Conservation (phyloP, 2,888 invertebrate species). For the Drosophila eohydei region DNA sequence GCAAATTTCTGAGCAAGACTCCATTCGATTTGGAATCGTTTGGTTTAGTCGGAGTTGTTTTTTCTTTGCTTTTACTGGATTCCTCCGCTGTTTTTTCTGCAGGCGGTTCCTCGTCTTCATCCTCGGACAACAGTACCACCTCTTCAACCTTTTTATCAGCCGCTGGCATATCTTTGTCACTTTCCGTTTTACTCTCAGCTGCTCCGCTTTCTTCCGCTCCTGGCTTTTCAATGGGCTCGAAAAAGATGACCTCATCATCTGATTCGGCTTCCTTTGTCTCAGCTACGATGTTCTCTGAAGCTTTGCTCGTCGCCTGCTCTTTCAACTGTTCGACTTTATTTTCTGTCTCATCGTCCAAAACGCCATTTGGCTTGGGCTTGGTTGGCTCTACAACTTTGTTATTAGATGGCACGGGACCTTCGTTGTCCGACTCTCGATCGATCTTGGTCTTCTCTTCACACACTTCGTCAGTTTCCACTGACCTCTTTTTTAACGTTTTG, state of each 20-base stretch:
- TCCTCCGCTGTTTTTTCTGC: conserved; percentile 10
- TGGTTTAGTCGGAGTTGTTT: not conserved
- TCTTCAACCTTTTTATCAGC: conserved; percentile 51
- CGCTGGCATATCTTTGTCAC: conserved; percentile 7
- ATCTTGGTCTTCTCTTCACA: not conserved
- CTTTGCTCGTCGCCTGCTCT: conserved; percentile 5
- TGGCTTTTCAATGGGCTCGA: conserved; percentile 62
- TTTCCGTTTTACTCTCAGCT: conserved; percentile 1
- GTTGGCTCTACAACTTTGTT: not conserved
- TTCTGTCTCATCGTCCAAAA: not conserved
- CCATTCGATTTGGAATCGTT: conserved; percentile 11
- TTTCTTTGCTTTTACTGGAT: conserved; percentile 3
- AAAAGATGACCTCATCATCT: conserved; percentile 80
- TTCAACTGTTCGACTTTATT: not conserved
- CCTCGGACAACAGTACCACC: conserved; percentile 69
- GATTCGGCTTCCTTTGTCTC: conserved; percentile 43
- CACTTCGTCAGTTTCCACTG: not conserved
- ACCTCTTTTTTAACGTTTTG: conserved; percentile 5
- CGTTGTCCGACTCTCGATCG: conserved; percentile 1
- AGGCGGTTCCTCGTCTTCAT: conserved; percentile 59
- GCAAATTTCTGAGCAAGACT: conserved; percentile 27
- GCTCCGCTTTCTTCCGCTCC: not conserved
- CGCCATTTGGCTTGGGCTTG: not conserved
- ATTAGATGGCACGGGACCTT: not conserved
- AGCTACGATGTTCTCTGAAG: not conserved